Conservation (phyloP, 1,140 invertebrate genomes). For the Ephestia elutella region DNA sequence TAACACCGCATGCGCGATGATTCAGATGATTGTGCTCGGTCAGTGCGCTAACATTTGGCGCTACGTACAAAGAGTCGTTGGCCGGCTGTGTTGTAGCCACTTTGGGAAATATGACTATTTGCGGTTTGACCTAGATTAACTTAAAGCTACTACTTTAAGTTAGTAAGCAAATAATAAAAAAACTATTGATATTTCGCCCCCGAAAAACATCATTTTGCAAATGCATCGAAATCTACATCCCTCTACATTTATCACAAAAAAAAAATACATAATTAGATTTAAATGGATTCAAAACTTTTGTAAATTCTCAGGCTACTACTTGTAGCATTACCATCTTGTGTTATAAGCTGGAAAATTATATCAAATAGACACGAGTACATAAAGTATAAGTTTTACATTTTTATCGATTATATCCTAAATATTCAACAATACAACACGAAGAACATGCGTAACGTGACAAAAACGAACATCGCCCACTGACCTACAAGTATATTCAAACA, state of each 20-base stretch:
- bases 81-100: constrained; percentile 6
- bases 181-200: too few relatives aligned
- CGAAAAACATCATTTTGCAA: too few relatives aligned
- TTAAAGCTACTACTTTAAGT: background rate
- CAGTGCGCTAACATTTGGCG: constrained; percentile 58
- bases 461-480: background rate
- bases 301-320: too few relatives aligned
- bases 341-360: too few relatives aligned
- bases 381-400: background rate
- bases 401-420: too few relatives aligned
- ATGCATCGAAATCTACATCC: too few relatives aligned
- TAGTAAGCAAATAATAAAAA: background rate
- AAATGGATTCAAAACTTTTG: too few relatives aligned
- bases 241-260: too few relatives aligned
- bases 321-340: too few relatives aligned
- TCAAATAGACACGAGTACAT: too few relatives aligned
- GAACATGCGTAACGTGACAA: background rate
- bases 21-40: constrained; percentile 57
- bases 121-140: background rate
- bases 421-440: background rate
- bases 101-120: constrained; percentile 7
- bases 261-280: too few relatives aligned
- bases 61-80: constrained; percentile 27
- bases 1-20: constrained; percentile 50
- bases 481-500: background rate